Evolutionary conservation across 2,888 invertebrate genomes (phyloP), one percentile per base, ranked within the genome.

Genomic region (Pseudanteris insignis): DNA sequence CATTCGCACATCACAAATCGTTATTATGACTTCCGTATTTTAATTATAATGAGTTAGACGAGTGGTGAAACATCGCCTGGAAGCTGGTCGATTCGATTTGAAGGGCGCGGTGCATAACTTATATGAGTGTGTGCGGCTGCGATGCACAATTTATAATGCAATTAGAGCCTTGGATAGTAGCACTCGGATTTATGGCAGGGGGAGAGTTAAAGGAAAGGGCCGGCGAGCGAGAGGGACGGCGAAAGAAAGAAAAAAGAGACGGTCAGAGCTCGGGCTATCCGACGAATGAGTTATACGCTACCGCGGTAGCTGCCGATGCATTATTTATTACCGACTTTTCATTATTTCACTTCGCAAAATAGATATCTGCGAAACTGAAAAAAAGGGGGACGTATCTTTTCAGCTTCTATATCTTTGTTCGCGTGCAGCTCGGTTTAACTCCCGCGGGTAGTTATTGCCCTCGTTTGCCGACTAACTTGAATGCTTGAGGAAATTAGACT

Each of bases 81-180:
- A 55, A 54, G 62, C 57, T 62, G 28, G 47, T 51, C 38, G 43
- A 54, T 55, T 29, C 50, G 48, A 62, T 59, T 51, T 38, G 43
- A 43, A 55, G 64, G 64, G 64, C 32, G 55, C 55, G 64, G 60
- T 50, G 47, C 58, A 58, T 61, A 54, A 54, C 37, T 50, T 55
- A 55, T 63, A 64, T 54, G 68, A 59, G 61, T 67, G 69, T 71
- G 70, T 67, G 70, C 65, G 70, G 68, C 69, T 66, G 70, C 61
- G 71, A 74, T 74, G 71, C 77, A 75, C 78, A 79, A 79, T 79
- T 79, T 79, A 79, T 79, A 78, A 79, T 78, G 78, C 79, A 79
- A 79, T 78, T 79, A 79, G 77, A 77, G 76, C 74, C 75, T 73
- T 66, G 70, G 75, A 75, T 77, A 74, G 77, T 77, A 77, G 77